phyloP scores from a whole-genome alignment of 2,797 vertebrate genomes.

The Galagoides demidoff region DNA sequence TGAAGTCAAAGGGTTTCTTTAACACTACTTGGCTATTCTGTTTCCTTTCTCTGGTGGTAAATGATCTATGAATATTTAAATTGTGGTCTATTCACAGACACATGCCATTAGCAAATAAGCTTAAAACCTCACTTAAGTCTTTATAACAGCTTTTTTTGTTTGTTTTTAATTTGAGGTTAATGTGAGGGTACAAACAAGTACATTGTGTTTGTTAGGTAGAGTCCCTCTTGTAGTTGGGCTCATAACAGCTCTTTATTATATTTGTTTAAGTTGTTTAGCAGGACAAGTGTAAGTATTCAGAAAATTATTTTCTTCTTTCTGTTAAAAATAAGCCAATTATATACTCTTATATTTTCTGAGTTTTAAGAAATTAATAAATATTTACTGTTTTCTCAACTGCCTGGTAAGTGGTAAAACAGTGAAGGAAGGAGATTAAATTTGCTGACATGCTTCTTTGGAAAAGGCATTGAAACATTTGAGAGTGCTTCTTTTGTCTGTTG shows the following conservation, averaged over 20 bases:
- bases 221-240: no score
- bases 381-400: not conserved
- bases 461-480: not conserved
- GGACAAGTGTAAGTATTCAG: not conserved
- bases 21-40: not conserved
- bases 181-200: no score
- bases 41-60: not conserved
- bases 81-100: not conserved
- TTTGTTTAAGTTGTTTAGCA: not conserved
- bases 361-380: not conserved
- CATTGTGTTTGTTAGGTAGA: no score
- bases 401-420: not conserved
- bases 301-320: not conserved
- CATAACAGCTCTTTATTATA: not conserved
- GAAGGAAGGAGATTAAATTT: not conserved
- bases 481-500: not conserved
- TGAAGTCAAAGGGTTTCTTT: not conserved
- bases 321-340: not conserved
- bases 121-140: not conserved
- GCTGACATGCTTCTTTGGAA: not conserved
- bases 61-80: not conserved
- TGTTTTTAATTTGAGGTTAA: no score
- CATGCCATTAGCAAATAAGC: not conserved
- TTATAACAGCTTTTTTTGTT: not conserved
- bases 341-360: not conserved